Conservation (phyloP, 2,797 vertebrate genomes). For the Melanotaenia parkinsoni region DNA sequence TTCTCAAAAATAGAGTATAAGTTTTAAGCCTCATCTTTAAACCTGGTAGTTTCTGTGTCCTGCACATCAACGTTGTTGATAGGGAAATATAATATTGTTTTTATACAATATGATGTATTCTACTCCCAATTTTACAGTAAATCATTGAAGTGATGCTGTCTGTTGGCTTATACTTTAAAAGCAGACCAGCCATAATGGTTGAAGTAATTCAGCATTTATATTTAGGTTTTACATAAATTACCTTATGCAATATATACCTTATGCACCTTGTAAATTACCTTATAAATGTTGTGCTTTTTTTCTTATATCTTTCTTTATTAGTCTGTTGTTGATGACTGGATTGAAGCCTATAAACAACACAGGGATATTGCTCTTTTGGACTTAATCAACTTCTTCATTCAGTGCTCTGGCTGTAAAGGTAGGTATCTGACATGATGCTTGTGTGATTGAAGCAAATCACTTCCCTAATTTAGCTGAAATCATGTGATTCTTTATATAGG, state of each 20-base stretch:
- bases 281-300: constrained; percentile 6
- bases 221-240: not conserved
- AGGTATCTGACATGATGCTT: constrained; percentile 39
- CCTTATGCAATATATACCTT: not conserved
- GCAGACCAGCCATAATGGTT: not conserved
- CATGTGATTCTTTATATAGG: constrained; percentile 77
- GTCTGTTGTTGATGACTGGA: constrained; percentile 98
- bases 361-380: constrained; percentile 94
- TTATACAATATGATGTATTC: not conserved
- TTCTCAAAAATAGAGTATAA: too few relatives aligned
- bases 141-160: not conserved
- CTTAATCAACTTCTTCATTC: constrained; percentile 98
- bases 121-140: not conserved
- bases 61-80: not conserved
- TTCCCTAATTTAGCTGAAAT: not conserved
- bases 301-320: constrained; percentile 35
- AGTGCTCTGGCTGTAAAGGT: constrained; percentile 99
- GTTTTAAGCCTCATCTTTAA: too few relatives aligned
- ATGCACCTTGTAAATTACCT: not conserved
- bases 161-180: not conserved
- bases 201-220: not conserved
- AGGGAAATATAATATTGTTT: not conserved
- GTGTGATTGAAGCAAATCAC: not conserved
- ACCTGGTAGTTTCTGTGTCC: not conserved
- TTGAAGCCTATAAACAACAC: constrained; percentile 95